A percentile compares a stretch with the other conserved stretches of the same genome.
phyloP scores from a whole-genome alignment of 2,888 invertebrate genomes.

The Pseudeuparius sepicola region DNA sequence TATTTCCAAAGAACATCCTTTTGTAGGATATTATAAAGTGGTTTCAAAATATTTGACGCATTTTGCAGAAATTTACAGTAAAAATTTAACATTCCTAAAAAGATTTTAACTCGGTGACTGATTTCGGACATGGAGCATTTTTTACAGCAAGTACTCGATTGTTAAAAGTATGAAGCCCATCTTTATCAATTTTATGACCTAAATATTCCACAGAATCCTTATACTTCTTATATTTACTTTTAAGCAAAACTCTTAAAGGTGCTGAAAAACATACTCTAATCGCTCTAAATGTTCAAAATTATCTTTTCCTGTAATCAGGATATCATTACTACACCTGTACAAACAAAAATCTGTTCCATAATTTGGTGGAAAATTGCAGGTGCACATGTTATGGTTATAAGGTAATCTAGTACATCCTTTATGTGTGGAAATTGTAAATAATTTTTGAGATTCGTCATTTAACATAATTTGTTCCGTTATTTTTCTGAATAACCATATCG shows the following conservation, averaged over 20 bases:
- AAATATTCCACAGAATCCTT: slow-evolving; percentile 3
- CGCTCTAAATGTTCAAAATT: slow-evolving; percentile 1
- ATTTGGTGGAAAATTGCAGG: neutral
- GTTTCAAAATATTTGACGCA: neutral
- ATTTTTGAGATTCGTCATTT: too few species aligned
- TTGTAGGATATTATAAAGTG: neutral
- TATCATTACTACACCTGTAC: slow-evolving; percentile 1
- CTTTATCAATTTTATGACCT: slow-evolving; percentile 2
- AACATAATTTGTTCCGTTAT: too few species aligned
- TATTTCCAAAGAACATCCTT: slow-evolving; percentile 1
- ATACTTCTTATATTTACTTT: too few species aligned
- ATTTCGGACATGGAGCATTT: neutral
- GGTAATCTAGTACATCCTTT: too few species aligned
- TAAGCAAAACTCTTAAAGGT: neutral
- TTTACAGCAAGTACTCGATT: neutral
- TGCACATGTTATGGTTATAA: neutral
- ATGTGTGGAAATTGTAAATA: too few species aligned
- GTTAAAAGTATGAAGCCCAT: neutral
- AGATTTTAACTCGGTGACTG: neutral
- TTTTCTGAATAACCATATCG: too few species aligned
- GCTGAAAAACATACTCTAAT: neutral
- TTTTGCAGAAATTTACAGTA: slow-evolving; percentile 1
- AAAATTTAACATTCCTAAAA: neutral
- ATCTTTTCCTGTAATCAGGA: neutral
- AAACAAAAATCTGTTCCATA: neutral